These are phyloP conservation scores for Hetaerina titia DNA, from an alignment of 2,888 invertebrate species.

Conservation along the genomic window DNA sequence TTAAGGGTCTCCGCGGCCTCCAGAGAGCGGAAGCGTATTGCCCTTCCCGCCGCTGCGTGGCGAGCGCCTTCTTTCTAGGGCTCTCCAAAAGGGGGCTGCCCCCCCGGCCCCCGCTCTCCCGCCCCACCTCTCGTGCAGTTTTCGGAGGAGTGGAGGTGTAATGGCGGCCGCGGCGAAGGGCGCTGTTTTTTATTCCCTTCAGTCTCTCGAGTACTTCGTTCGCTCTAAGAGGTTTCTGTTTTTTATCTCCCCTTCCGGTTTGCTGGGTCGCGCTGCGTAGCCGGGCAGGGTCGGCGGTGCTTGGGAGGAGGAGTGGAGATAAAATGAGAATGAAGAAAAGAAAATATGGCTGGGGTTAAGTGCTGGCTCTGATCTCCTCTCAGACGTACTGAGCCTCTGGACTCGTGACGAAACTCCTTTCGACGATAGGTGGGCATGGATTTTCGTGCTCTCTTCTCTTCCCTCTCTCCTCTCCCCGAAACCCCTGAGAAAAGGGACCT, in stretches of 20 bases:
- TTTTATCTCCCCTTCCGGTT: background rate
- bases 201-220: background rate
- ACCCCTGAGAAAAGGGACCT: background rate
- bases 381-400: slow-evolving; percentile 18
- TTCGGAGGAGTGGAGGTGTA: background rate
- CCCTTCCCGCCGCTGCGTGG: background rate
- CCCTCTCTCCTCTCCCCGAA: background rate
- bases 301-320: background rate
- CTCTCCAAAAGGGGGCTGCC: too few relatives aligned
- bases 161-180: background rate
- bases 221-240: background rate
- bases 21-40: background rate
- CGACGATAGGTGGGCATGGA: background rate
- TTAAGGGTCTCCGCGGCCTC: background rate
- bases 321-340: background rate
- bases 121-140: background rate
- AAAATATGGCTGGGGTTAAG: background rate
- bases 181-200: background rate
- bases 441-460: background rate
- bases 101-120: background rate
- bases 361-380: slow-evolving; percentile 10
- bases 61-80: too few relatives aligned
- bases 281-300: background rate
- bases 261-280: background rate
- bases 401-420: background rate